Conservation (phyloP, 2,113 vertebrate species). For the Ceyx margarethae region DNA sequence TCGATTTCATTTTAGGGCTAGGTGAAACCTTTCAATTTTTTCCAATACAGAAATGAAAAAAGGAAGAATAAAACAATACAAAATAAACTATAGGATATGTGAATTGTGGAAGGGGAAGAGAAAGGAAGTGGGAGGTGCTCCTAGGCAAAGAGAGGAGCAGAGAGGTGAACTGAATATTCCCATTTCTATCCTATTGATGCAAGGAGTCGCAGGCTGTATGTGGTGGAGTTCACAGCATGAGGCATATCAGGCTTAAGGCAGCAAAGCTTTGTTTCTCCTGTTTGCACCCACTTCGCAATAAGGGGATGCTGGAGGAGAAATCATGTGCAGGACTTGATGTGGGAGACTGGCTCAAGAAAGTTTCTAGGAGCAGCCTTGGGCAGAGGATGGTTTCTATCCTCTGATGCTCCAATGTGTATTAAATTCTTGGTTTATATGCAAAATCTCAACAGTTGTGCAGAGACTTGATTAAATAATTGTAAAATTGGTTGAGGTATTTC, state of each 20-base stretch:
- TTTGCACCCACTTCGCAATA: not conserved
- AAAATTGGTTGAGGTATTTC: not conserved
- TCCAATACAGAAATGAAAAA: not conserved
- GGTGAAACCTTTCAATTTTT: not conserved
- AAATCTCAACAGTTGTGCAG: not conserved
- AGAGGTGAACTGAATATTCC: not conserved
- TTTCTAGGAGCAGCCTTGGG: not conserved
- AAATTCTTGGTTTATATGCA: not conserved
- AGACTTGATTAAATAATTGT: not conserved
- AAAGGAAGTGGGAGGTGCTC: not conserved
- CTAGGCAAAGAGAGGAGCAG: not conserved
- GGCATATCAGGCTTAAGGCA: not conserved
- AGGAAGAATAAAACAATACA: not conserved
- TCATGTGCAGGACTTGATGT: not conserved
- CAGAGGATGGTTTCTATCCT: not conserved
- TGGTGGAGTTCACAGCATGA: not conserved
- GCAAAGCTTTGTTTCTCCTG: not conserved
- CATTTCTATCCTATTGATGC: not conserved
- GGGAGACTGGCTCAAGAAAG: not conserved
- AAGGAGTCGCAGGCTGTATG: not conserved
- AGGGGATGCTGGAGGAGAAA: not conserved
- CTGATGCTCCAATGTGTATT: not conserved
- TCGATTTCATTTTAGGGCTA: not conserved
- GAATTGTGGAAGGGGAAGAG: not conserved
- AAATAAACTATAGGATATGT: not conserved